A percentile compares a stretch with the other conserved stretches of the same genome.
phyloP scores from a whole-genome alignment of 2,797 vertebrate species.

The Enteromius unitaeniatus region DNA sequence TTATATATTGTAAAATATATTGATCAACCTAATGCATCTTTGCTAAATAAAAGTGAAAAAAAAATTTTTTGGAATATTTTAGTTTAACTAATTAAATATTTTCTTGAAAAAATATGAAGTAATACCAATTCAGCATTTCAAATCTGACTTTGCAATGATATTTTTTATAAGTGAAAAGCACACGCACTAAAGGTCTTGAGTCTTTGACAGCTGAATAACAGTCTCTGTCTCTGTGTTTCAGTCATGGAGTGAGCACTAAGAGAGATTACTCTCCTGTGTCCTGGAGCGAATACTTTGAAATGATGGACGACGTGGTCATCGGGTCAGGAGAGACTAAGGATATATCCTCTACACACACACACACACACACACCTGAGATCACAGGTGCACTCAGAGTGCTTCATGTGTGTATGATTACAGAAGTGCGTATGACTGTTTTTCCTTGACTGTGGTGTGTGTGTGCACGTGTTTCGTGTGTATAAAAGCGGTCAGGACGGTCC shows the following conservation, averaged over 20 bases:
- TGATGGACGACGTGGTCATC: conserved; percentile 72
- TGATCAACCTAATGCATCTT: background rate
- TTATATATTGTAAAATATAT: too few relatives aligned
- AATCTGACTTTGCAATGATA: too few relatives aligned
- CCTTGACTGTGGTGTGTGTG: conserved; percentile 49
- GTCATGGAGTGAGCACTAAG: conserved; percentile 59
- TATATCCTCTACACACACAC: conserved; percentile 53
- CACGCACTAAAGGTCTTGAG: too few relatives aligned
- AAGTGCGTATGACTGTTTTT: background rate
- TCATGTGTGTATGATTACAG: background rate
- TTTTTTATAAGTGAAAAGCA: too few relatives aligned
- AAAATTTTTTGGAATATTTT: too few relatives aligned
- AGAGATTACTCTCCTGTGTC: conserved; percentile 74
- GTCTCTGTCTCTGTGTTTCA: conserved; percentile 31
- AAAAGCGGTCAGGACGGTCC: conserved; percentile 68
- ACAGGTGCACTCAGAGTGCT: background rate
- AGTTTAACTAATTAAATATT: too few relatives aligned
- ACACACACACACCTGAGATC: background rate
- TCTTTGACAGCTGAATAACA: too few relatives aligned
- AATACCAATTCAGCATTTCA: background rate
- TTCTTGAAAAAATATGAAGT: too few relatives aligned
- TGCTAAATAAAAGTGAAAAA: too few relatives aligned
- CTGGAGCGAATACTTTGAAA: conserved; percentile 74
- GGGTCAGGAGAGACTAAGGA: conserved; percentile 67
- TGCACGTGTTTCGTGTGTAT: conserved; percentile 69